These are phyloP conservation scores for Teinopalpus imperialis DNA, from an alignment of 2,888 invertebrate species.

Conservation along the genomic window DNA sequence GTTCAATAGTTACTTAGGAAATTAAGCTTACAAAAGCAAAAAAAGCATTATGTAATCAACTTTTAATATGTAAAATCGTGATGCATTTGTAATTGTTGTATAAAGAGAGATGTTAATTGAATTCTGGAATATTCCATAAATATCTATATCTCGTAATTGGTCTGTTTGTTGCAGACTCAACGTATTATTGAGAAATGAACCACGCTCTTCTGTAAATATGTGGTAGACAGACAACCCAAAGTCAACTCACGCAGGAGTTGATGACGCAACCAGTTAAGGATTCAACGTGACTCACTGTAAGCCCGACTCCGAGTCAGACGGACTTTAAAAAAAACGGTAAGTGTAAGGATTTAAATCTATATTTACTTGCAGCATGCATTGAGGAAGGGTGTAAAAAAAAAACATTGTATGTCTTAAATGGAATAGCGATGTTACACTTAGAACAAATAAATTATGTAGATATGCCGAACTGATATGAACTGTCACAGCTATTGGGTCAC, in stretches of 20 bases:
- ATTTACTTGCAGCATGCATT: no score
- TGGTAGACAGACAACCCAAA: constrained; percentile 19
- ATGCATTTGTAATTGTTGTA: no score
- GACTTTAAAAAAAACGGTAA: constrained; percentile 27
- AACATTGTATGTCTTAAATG: no score
- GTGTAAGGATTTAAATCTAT: neutral
- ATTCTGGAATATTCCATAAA: constrained; percentile 13
- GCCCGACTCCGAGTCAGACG: constrained; percentile 29
- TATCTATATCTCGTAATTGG: constrained; percentile 9
- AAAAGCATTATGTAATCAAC: no score
- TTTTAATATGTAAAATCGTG: no score
- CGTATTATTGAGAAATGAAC: constrained; percentile 8
- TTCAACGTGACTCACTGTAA: constrained; percentile 60
- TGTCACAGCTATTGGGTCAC: constrained; percentile 41
- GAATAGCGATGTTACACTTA: constrained; percentile 1
- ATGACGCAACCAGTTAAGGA: constrained; percentile 66
- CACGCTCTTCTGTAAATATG: constrained; percentile 3
- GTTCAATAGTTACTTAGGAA: no score
- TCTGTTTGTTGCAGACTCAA: neutral
- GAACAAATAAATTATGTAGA: constrained; percentile 11
- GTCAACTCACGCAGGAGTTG: constrained; percentile 42
- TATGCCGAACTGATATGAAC: constrained; percentile 27
- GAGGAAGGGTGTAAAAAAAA: no score
- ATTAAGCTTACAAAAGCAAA: no score
- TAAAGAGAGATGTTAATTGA: no score